Evolutionary conservation across 2,113 vertebrate genomes (phyloP), one percentile per base, ranked within the genome.

Genomic region (Cardinalis cardinalis): DNA sequence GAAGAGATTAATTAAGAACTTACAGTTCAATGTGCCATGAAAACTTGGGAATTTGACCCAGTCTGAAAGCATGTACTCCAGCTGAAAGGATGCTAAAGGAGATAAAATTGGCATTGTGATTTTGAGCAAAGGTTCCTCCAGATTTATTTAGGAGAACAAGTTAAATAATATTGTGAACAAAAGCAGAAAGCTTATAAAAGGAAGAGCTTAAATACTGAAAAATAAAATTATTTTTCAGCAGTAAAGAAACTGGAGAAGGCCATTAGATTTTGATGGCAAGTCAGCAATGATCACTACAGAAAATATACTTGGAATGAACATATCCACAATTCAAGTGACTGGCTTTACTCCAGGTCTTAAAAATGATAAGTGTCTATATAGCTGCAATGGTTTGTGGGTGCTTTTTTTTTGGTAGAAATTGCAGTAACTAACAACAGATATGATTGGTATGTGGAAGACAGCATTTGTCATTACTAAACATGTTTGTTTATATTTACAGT

Each of bases 341-440:
- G 96, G 94, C 93, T 97, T 84, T 84, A 92, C 32, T 96, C 96
- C 97, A 96, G 88, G 92, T 95, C 96, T 97, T 97, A 97, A 97
- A 97, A 97, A 96, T 96, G 53, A 66, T 92, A 34, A 48, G 89
- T 96, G 78, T 94, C 88, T 91, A 81, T 96, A 84, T 44, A 95
- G 92, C 81, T 95, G 84, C 77, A 92, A 75, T 56, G 71, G 40
- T 89, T 91, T 96, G 44, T 63, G 32, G 83, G 40, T 29, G 14
- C 49, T 52, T 65, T 74, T 60, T 58, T 53, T 70, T 84, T 19
- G 5, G 11, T 96, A 88, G 75, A 96, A 97, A 96, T 96, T 95
- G 82, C 94, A 96, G 76, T 96, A 96, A 96, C 96, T 96, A 95
- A 95, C 75, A 94, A 83, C 90, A 97, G 88, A 95, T 95, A 95